A percentile compares a stretch with the other conserved stretches of the same genome.
Conservation (phyloP, 92 coral and sea anemone species). For the Parazoanthus swiftii region DNA sequence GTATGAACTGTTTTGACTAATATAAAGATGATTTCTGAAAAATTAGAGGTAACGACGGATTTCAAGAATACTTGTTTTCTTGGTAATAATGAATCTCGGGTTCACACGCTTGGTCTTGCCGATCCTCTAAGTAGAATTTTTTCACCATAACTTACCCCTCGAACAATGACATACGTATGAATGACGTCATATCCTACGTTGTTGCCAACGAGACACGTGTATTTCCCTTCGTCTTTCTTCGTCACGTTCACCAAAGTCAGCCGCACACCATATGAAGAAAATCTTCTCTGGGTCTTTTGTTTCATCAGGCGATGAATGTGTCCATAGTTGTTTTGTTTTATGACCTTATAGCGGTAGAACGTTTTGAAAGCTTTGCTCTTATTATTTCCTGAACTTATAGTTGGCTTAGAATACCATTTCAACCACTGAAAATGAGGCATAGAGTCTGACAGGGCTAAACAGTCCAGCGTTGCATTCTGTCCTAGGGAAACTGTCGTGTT, state of each 20-base stretch:
- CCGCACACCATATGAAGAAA: slow-evolving; percentile 77
- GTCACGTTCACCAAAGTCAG: slow-evolving; percentile 75
- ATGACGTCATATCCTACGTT: slow-evolving; percentile 68
- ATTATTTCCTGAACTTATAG: slow-evolving; percentile 46
- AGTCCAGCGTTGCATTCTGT: slow-evolving; percentile 71
- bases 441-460: slow-evolving; percentile 83
- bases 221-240: slow-evolving; percentile 67
- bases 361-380: slow-evolving; percentile 19
- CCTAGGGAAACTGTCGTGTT: slow-evolving; percentile 77
- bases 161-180: slow-evolving; percentile 54
- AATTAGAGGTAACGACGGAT: no score
- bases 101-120: background rate
- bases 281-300: slow-evolving; percentile 29
- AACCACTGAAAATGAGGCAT: slow-evolving; percentile 98
- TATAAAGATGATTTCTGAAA: no score
- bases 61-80: no score
- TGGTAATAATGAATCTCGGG: background rate
- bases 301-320: slow-evolving; percentile 28
- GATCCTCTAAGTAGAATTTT: background rate
- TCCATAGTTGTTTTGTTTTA: slow-evolving; percentile 51
- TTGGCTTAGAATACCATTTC: slow-evolving; percentile 49
- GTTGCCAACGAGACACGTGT: slow-evolving; percentile 92
- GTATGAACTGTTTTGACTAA: no score
- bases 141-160: background rate
- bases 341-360: slow-evolving; percentile 47